Conservation (phyloP, 2,113 vertebrate species). For the Fulica atra region DNA sequence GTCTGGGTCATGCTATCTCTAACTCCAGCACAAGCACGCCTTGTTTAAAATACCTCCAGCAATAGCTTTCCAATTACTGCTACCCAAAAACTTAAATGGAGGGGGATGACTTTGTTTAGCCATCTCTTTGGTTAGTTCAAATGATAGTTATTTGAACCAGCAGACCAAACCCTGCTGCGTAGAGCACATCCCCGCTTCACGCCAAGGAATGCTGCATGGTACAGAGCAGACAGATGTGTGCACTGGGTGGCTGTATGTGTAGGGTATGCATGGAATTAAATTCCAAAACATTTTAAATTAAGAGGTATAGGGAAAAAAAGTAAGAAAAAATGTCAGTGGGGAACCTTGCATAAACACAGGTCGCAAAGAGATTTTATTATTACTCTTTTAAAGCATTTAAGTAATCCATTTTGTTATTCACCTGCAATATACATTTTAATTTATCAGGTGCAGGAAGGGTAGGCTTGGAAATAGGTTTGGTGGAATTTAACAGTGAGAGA, state of each 20-base stretch:
- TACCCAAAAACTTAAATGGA: neutral
- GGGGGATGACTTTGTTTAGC: conserved; percentile 16
- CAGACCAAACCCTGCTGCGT: neutral
- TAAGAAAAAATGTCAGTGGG: neutral
- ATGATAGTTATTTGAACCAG: neutral
- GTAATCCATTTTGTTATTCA: neutral
- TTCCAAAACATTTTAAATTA: neutral
- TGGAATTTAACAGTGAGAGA: neutral
- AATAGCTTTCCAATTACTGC: conserved; percentile 27
- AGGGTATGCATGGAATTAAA: neutral
- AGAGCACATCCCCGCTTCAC: neutral
- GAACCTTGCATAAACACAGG: neutral
- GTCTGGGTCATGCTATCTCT: conserved; percentile 37
- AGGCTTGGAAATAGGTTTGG: neutral
- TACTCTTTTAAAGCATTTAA: neutral
- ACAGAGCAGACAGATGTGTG: neutral
- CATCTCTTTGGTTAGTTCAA: neutral
- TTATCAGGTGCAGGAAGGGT: neutral
- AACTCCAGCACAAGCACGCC: conserved; percentile 5
- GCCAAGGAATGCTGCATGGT: accelerated
- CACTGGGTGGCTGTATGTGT: neutral
- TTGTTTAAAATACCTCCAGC: conserved; percentile 29
- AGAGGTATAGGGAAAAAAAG: neutral
- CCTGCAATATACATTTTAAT: neutral
- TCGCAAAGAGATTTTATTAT: neutral